A percentile compares a stretch with the other conserved stretches of the same genome.
phyloP scores from a whole-genome alignment of 2,113 vertebrate species.

The Dolichallabes microphthalmus region DNA sequence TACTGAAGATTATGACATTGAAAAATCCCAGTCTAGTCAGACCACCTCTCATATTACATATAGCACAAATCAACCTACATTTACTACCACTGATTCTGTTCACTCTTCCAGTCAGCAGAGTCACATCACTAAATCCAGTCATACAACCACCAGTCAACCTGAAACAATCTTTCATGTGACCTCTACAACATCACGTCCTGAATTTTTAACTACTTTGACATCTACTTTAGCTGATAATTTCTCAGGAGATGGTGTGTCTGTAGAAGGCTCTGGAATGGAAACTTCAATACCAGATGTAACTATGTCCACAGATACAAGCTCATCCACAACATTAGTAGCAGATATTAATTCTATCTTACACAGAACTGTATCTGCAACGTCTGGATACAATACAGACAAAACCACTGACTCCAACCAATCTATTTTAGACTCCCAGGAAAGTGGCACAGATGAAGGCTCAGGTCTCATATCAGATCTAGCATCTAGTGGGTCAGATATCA shows the following conservation, averaged over 20 bases:
- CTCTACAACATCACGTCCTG: neutral
- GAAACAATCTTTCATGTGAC: constrained; percentile 5
- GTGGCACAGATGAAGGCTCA: constrained; percentile 19
- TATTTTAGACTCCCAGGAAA: neutral
- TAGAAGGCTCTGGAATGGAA: constrained; percentile 32
- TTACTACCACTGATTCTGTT: neutral
- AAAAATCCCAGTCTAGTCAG: constrained; percentile 2
- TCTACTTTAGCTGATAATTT: constrained; percentile 21
- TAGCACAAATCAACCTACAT: neutral
- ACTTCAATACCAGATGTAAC: constrained; percentile 5
- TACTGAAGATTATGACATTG: constrained; percentile 4
- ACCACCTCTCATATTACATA: neutral
- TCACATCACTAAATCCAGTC: neutral
- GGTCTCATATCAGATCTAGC: neutral
- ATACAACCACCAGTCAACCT: constrained; percentile 12
- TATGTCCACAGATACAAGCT: neutral
- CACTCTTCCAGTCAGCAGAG: constrained; percentile 8
- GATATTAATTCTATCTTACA: constrained; percentile 1
- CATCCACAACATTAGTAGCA: neutral
- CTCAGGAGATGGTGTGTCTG: constrained; percentile 8
- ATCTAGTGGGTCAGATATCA: constrained; percentile 11
- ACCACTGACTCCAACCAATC: neutral
- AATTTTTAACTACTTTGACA: neutral
- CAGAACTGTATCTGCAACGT: neutral
- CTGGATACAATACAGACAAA: constrained; percentile 23